These are phyloP conservation scores for Plagiodera versicolora DNA, from an alignment of 2,888 invertebrate species.

Conservation along the genomic window DNA sequence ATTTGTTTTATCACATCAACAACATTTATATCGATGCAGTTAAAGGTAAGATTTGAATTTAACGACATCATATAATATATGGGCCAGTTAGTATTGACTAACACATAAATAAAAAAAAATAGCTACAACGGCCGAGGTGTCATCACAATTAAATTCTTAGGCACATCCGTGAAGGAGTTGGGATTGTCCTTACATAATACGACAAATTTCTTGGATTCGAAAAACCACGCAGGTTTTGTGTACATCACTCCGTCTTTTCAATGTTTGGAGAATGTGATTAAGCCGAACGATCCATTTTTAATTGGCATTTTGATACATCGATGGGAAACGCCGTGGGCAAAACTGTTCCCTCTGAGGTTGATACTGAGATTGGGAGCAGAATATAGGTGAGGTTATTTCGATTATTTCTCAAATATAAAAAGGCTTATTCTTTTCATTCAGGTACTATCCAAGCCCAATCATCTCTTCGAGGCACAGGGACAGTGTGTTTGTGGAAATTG, in stretches of 20 bases:
- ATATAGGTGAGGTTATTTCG: constrained; percentile 57
- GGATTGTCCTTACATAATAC: constrained; percentile 67
- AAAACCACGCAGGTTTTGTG: constrained; percentile 80
- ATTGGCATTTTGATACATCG: constrained; percentile 76
- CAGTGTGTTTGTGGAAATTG: constrained; percentile 81
- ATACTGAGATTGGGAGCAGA: constrained; percentile 80
- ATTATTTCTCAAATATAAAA: not conserved
- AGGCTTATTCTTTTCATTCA: too few relatives aligned
- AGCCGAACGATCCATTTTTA: constrained; percentile 74
- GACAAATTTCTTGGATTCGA: constrained; percentile 65
- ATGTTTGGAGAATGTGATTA: constrained; percentile 73
- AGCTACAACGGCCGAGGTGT: too few relatives aligned
- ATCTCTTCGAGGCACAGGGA: constrained; percentile 76
- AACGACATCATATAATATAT: too few relatives aligned
- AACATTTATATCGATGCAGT: constrained; percentile 71
- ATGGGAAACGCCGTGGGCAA: constrained; percentile 83
- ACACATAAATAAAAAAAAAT: too few relatives aligned
- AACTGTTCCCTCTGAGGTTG: constrained; percentile 73
- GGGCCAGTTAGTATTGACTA: too few relatives aligned
- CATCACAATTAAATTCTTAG: too few relatives aligned
- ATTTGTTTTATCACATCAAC: constrained; percentile 74
- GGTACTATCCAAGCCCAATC: constrained; percentile 81
- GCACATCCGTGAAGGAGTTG: constrained; percentile 70
- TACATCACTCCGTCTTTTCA: constrained; percentile 79
- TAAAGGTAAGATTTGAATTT: constrained; percentile 60